These are phyloP conservation scores for Sciurus carolinensis DNA, from an alignment of 2,797 vertebrate genomes.

Conservation along the genomic window DNA sequence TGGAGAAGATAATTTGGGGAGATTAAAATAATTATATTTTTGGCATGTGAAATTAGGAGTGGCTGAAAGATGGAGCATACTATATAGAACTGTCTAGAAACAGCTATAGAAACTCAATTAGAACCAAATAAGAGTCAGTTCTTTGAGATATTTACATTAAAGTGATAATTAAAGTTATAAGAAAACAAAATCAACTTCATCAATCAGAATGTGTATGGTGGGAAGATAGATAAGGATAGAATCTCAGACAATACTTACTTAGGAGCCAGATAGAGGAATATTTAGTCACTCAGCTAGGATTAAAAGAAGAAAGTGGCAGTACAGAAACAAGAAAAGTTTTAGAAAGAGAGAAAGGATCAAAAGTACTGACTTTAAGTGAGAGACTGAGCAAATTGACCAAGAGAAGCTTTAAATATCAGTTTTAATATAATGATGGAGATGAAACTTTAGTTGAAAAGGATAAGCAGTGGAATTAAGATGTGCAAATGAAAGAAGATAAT, in stretches of 20 bases:
- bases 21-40: constrained; percentile 53
- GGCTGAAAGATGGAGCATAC: neutral
- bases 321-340: constrained; percentile 1
- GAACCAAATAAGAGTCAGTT: constrained; percentile 18
- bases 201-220: neutral
- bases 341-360: neutral
- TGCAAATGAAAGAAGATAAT: no score
- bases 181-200: constrained; percentile 32
- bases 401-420: neutral
- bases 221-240: neutral
- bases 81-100: constrained; percentile 33
- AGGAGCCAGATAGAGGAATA: constrained; percentile 18
- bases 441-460: constrained; percentile 7
- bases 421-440: constrained; percentile 1
- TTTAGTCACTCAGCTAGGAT: neutral
- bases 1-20: constrained; percentile 20
- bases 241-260: constrained; percentile 37
- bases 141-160: constrained; percentile 18
- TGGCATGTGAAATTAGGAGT: constrained; percentile 41
- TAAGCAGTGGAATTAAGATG: neutral
- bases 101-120: constrained; percentile 11
- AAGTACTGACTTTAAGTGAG: neutral
- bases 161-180: constrained; percentile 38
- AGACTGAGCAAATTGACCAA: neutral
- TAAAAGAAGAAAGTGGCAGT: constrained; percentile 45